Conservation (phyloP, 1,140 invertebrate genomes). For the Scaptodrosophila lebanonensis region DNA sequence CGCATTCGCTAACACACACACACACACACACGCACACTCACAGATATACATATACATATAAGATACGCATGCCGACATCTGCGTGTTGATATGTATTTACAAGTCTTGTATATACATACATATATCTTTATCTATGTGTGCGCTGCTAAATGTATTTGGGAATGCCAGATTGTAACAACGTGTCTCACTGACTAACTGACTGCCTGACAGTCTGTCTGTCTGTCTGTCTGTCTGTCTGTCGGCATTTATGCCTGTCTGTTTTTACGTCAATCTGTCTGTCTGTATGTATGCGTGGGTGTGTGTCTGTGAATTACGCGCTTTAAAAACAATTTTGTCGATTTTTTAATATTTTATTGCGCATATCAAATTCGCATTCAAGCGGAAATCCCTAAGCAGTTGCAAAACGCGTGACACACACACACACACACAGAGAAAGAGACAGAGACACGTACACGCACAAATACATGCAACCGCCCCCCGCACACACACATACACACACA, state of each 20-base stretch:
- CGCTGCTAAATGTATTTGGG: not conserved
- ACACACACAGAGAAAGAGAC: conserved; percentile 7
- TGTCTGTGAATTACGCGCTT: conserved; percentile 69
- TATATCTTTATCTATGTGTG: conserved; percentile 1
- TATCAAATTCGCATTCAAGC: conserved; percentile 73
- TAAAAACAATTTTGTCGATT: conserved; percentile 72
- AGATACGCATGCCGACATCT: no score
- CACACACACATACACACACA: conserved; percentile 46
- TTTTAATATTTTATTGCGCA: conserved; percentile 74
- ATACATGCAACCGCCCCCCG: not conserved
- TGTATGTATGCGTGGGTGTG: conserved; percentile 1
- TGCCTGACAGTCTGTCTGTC: conserved; percentile 15
- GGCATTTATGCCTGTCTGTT: conserved; percentile 6
- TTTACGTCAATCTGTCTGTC: conserved; percentile 6
- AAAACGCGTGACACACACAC: conserved; percentile 41
- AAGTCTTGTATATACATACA: conserved; percentile 28
- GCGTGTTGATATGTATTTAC: no score
- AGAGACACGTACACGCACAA: not conserved
- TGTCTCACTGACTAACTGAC: conserved; percentile 3
- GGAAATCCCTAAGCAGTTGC: conserved; percentile 69
- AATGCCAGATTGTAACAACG: no score
- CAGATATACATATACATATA: no score
- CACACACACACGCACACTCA: conserved; percentile 10
- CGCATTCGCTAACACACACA: no score
- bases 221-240: conserved; percentile 21